Conservation (phyloP, 2,113 vertebrate genomes). For the Danio rerio region DNA sequence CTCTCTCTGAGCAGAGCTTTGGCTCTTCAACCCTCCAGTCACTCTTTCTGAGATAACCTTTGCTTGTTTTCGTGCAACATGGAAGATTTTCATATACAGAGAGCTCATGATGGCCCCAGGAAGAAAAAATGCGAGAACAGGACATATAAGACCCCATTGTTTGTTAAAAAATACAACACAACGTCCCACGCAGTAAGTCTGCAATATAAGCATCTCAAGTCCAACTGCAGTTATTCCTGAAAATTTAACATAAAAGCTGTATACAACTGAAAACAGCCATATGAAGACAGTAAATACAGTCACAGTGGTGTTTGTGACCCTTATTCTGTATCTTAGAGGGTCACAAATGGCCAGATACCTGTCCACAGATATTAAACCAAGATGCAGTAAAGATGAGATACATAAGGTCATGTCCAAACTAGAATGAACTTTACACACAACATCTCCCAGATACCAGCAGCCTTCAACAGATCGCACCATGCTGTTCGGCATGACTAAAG, state of each 20-base stretch:
- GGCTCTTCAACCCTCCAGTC: not conserved
- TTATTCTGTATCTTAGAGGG: conserved; percentile 49
- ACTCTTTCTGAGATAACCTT: conserved; percentile 42
- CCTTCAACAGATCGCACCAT: conserved; percentile 51
- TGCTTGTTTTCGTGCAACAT: conserved; percentile 51
- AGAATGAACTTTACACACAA: conserved; percentile 52
- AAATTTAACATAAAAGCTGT: conserved; percentile 41
- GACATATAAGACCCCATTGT: conserved; percentile 44
- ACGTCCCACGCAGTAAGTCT: conserved; percentile 44
- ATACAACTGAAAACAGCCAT: conserved; percentile 49
- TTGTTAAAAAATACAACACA: conserved; percentile 52
- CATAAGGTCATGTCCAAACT: conserved; percentile 52
- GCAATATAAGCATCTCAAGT: conserved; percentile 18
- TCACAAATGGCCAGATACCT: conserved; percentile 57
- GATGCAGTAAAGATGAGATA: conserved; percentile 51
- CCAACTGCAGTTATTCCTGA: conserved; percentile 34
- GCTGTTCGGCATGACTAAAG: conserved; percentile 80
- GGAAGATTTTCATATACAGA: conserved; percentile 53
- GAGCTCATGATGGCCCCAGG: conserved; percentile 53
- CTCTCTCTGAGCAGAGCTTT: conserved; percentile 44
- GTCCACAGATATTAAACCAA: conserved; percentile 57
- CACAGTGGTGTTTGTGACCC: conserved; percentile 43
- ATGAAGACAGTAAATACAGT: conserved; percentile 23
- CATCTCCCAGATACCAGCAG: conserved; percentile 58
- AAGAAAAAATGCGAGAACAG: conserved; percentile 46